Evolutionary conservation across 2,113 vertebrate genomes (phyloP).

Genomic region (Callithrix jacchus): DNA sequence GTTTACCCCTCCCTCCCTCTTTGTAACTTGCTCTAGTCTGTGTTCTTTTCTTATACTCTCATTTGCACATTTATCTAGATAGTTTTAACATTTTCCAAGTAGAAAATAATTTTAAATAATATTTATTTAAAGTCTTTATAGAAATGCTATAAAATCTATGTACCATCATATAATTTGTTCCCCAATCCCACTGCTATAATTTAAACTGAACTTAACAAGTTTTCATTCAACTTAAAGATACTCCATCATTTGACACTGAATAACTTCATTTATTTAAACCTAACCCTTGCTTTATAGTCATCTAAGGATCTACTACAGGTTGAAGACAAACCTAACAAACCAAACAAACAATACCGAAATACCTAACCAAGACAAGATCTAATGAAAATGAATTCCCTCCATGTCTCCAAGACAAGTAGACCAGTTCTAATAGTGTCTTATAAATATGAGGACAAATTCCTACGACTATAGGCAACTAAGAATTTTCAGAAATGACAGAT

Average conservation of each 20-base stretch:
- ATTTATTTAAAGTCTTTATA: constrained; percentile 14
- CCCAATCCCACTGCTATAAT: neutral
- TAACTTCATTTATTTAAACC: constrained; percentile 12
- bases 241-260: neutral
- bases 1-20: neutral
- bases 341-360: neutral
- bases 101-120: neutral
- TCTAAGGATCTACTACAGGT: neutral
- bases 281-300: neutral
- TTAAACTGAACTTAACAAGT: neutral
- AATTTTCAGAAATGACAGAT: neutral
- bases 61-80: neutral
- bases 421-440: neutral
- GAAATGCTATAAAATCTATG: neutral
- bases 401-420: neutral
- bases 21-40: neutral
- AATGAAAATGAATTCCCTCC: neutral
- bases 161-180: neutral
- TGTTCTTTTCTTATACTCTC: neutral
- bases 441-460: neutral
- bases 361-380: neutral
- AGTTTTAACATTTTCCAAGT: neutral
- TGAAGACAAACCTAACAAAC: neutral
- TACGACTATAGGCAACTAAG: neutral
- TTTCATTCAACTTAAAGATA: neutral